Evolutionary conservation across 2,888 invertebrate species (phyloP), one percentile per base, ranked within the genome.

Genomic region (Drosophila merina): DNA sequence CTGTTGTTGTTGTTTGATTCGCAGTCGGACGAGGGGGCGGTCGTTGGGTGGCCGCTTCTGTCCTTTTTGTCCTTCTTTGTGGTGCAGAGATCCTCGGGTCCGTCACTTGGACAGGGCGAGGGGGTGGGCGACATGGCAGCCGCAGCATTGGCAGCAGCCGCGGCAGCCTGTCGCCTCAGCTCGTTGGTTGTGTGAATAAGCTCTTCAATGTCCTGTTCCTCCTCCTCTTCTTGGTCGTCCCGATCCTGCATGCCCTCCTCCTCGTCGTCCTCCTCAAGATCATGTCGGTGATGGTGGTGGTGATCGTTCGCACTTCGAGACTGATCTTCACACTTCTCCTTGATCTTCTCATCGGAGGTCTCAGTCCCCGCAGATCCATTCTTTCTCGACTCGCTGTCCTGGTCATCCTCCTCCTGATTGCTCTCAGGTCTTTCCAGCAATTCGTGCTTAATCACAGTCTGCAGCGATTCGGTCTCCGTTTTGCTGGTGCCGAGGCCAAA

Each of bases 61-160:
- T 83, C 79, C 58, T 77, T 84, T 54, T 76, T 84, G 62, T 86
- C 88, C 73, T 88, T 91, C 56, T 87, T 88, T 69, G 89, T 92
- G 70, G 89, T 92, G 75, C 92, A 92, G 30, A 92, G 86, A 68
- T 92, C 91, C 76, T 92, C 92, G 3, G 92, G 92, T 0, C 90
- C 92, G 26, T 92, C 92, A 50, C 81, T 81, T 45, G 40, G 88
- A 47, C 70, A 56, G 30, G 70, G 70, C 7, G 70, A 88, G 50
- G 75, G 74, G 40, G 76, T 77, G 4, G 83, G 89, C 9, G 86
- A 80, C 73, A 88, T 83, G 47, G 82, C 82, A 9, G 88, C 88
- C 20, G 88, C 88, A 10, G 88, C 88, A 42, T 86, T 83, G n/a
- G 82, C 82, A 10, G 83, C 83, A 6, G 88, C 88, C 1, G 74